Evolutionary conservation across 2,797 vertebrate species (phyloP), one percentile per base, ranked within the genome.

Genomic region (Sciaenops ocellatus): DNA sequence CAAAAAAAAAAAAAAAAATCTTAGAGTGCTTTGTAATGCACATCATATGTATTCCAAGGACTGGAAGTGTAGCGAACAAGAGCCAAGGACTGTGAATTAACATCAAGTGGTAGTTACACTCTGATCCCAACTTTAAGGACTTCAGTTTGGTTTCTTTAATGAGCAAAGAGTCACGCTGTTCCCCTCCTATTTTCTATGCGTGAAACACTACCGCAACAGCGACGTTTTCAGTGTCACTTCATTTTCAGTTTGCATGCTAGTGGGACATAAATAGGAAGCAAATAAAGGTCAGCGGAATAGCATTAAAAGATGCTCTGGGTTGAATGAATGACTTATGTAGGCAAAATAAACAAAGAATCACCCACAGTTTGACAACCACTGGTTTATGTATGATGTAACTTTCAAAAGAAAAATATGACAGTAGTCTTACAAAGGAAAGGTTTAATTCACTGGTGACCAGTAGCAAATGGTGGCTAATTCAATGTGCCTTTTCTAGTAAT

Each of bases 21-120:
- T 63, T 62, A 16, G 69, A 76, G 59, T 79, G 70, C 59, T 81
- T 85, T 73, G 60, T 84, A 69, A 84, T 80, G 76, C 73, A 57
- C 55, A 56, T 30, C 52, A 10, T 51, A 51, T 73, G 20, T 15
- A 70, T 64, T 52, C 24, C 38, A 69, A 79, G 69, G 71, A 71
- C 68, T 79, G 24, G 13, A 63, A 44, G 51, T 30, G 59, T 9
- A 55, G 48, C 54, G 69, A 17, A 26, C 42, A 28, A 8, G 22
- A 47, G 20, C 51, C 65, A 69, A 82, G 26, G 57, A 72, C 69
- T 64, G 26, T 38, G 42, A 65, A 42, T 68, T 51, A 62, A 59
- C 69, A 60, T 70, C 9, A 65, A 79, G 46, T 54, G 50, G 60
- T 51, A 47, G 44, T 73, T 78, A 70, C 18, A 73, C 59, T 78